Evolutionary conservation across 2,888 invertebrate species (phyloP).

Genomic region (Eupithecia centaureata): DNA sequence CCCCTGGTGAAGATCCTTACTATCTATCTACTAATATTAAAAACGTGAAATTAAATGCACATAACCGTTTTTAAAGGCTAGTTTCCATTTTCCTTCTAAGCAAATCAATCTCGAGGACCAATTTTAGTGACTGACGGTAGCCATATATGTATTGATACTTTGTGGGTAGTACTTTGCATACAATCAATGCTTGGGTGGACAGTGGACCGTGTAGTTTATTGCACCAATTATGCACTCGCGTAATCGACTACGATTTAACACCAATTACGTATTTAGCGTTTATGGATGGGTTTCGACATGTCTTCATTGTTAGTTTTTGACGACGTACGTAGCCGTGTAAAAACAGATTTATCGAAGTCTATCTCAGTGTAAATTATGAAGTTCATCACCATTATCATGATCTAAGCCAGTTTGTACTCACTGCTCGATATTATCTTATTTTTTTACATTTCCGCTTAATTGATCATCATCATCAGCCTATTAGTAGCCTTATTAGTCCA

Average conservation of each 20-base stretch:
- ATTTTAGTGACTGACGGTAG: not conserved
- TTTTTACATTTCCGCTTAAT: no score
- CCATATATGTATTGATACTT: not conserved
- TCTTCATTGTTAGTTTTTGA: conserved; percentile 3
- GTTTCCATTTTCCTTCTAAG: not conserved
- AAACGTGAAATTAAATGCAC: no score
- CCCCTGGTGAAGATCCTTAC: no score
- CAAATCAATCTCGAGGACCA: not conserved
- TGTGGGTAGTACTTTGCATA: conserved; percentile 7
- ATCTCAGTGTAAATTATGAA: not conserved
- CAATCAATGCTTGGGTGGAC: conserved; percentile 12
- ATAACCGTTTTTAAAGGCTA: not conserved
- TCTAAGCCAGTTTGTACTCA: no score
- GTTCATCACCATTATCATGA: not conserved
- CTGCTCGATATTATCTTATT: no score
- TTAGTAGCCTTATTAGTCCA: no score
- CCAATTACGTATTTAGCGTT: conserved; percentile 22
- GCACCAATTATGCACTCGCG: conserved; percentile 30
- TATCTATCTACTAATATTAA: no score
- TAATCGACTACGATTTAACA: conserved; percentile 23
- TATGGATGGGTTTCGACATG: conserved; percentile 15
- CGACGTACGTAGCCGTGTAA: not conserved
- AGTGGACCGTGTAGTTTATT: conserved; percentile 22
- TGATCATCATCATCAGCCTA: no score
- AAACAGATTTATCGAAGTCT: not conserved